Conservation (phyloP, 2,113 vertebrate genomes). For the Natator depressus region DNA sequence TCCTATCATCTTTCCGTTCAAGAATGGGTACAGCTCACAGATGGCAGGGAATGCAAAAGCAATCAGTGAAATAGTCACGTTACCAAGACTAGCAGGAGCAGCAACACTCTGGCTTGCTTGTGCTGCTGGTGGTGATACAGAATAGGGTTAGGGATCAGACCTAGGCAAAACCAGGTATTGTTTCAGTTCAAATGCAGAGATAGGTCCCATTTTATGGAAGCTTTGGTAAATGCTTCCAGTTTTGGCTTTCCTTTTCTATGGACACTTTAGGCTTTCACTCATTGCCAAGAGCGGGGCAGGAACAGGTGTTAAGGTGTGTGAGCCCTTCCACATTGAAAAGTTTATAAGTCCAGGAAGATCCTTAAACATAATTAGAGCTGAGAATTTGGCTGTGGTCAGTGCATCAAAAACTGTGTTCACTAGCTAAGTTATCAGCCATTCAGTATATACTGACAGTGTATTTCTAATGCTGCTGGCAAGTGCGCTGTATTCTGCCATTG, state of each 20-base stretch:
- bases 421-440: neutral
- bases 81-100: neutral
- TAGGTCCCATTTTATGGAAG: fast-evolving
- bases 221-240: neutral
- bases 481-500: neutral
- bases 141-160: neutral
- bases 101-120: neutral
- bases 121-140: neutral
- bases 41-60: neutral
- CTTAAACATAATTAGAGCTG: neutral
- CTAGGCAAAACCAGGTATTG: fast-evolving
- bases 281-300: neutral
- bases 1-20: fast-evolving
- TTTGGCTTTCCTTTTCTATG: neutral
- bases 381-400: neutral
- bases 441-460: neutral
- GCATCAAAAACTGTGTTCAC: neutral
- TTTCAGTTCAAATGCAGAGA: neutral
- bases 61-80: neutral
- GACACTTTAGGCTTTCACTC: neutral
- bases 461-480: neutral
- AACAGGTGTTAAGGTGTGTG: neutral
- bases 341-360: neutral
- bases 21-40: neutral
- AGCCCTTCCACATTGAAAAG: neutral